Conservation (phyloP, 2,888 invertebrate genomes). For the Zele albiditarsus region DNA sequence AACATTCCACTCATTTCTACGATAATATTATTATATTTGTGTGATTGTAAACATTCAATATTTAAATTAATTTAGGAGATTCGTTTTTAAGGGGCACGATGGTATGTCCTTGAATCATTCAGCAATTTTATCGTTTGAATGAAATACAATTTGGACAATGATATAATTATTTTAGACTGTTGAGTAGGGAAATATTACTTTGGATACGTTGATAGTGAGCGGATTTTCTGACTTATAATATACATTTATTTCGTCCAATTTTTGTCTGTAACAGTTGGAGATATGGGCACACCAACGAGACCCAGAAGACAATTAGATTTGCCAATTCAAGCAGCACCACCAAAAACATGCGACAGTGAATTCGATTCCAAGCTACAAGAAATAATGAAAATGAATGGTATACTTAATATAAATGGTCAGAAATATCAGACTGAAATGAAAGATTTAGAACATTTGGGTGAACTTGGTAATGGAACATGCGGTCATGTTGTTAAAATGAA, state of each 20-base stretch:
- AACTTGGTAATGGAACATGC: slow-evolving; percentile 95
- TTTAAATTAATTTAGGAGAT: neutral
- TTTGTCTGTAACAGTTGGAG: slow-evolving; percentile 67
- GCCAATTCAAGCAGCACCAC: slow-evolving; percentile 78
- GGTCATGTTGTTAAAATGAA: slow-evolving; percentile 98
- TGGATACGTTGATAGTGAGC: neutral
- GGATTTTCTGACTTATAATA: neutral
- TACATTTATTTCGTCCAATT: slow-evolving; percentile 13
- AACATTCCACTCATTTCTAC: neutral
- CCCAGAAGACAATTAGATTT: slow-evolving; percentile 76
- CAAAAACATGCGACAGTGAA: slow-evolving; percentile 78
- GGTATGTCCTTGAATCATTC: neutral
- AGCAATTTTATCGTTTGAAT: neutral
- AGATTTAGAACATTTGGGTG: slow-evolving; percentile 89
- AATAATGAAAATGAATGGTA: slow-evolving; percentile 94
- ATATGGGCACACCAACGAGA: slow-evolving; percentile 75
- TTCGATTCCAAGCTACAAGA: slow-evolving; percentile 89
- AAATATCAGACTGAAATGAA: slow-evolving; percentile 87
- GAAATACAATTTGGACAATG: too few relatives aligned
- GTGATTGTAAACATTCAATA: neutral
- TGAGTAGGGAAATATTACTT: too few relatives aligned
- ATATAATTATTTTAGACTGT: too few relatives aligned
- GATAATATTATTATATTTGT: neutral
- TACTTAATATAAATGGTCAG: slow-evolving; percentile 86
- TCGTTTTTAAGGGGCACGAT: too few relatives aligned